phyloP scores from a whole-genome alignment of 2,113 vertebrate genomes.

The Channa argus region DNA sequence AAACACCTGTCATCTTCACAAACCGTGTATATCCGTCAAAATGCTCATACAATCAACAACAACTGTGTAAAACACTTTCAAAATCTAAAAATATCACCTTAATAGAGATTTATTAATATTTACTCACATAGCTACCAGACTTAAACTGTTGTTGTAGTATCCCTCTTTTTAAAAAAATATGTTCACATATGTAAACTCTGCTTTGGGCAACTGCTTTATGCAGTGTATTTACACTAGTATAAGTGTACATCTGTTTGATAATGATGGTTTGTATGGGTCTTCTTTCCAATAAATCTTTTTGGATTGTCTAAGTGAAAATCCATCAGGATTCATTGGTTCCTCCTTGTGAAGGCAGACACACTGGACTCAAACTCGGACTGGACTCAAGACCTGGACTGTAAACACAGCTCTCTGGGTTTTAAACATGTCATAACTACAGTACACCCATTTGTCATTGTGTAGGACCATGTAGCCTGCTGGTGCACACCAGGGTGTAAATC shows the following conservation, averaged over 20 bases:
- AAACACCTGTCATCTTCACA: too few species aligned
- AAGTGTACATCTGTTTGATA: background rate
- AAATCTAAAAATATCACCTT: too few species aligned
- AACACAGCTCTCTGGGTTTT: constrained; percentile 60
- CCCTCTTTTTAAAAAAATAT: too few species aligned
- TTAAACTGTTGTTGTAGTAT: too few species aligned
- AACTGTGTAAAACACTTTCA: too few species aligned
- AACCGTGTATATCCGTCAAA: too few species aligned
- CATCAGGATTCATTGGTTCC: constrained; percentile 8
- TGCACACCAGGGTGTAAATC: constrained; percentile 49
- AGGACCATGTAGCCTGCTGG: background rate
- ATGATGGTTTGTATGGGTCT: background rate
- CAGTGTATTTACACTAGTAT: background rate
- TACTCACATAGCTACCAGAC: too few species aligned
- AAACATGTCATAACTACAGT: constrained; percentile 63
- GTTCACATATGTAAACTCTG: background rate
- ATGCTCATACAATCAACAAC: too few species aligned
- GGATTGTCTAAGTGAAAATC: background rate
- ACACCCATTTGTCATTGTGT: constrained; percentile 55
- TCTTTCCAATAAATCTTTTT: constrained; percentile 13
- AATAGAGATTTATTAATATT: too few species aligned
- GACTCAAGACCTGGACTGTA: constrained; percentile 42
- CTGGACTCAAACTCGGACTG: constrained; percentile 35
- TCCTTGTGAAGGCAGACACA: constrained; percentile 18
- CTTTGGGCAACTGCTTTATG: background rate